Evolutionary conservation across 2,888 invertebrate species (phyloP).

Genomic region (Spodoptera exigua): DNA sequence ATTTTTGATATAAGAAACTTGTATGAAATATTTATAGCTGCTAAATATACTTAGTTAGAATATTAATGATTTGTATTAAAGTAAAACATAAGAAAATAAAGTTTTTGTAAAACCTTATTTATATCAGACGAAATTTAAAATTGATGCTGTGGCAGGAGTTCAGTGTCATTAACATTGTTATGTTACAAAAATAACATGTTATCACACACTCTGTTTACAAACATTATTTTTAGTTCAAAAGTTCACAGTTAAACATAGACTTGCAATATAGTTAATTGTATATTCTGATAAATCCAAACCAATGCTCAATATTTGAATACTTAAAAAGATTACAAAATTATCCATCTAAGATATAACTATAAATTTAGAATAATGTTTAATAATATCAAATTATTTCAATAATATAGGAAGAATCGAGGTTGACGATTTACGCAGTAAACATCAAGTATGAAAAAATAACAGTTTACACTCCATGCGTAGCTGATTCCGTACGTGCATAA

Average conservation of each 20-base stretch:
- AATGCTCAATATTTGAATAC: not conserved
- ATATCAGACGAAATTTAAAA: too few species aligned
- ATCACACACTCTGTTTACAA: constrained; percentile 4
- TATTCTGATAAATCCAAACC: constrained; percentile 18
- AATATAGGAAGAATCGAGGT: not conserved
- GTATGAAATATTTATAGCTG: too few species aligned
- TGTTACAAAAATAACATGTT: constrained; percentile 3
- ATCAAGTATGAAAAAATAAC: not conserved
- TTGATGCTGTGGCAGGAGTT: not conserved
- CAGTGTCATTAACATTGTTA: constrained; percentile 1
- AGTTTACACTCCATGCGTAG: constrained; percentile 5
- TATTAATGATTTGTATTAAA: too few species aligned
- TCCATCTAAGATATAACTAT: constrained; percentile 12
- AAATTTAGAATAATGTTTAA: constrained; percentile 17
- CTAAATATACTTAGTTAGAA: too few species aligned
- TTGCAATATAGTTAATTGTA: not conserved
- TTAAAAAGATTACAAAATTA: constrained; percentile 31
- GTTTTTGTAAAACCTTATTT: too few species aligned
- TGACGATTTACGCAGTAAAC: not conserved
- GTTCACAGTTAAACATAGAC: constrained; percentile 7
- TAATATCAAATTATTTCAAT: not conserved
- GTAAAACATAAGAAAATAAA: too few species aligned
- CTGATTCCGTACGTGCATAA: constrained; percentile 25
- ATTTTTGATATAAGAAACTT: too few species aligned
- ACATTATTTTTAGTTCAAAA: constrained; percentile 18